Percentiles rank a stretch among this genome's conserved stretches.
Evolutionary conservation across 1,140 invertebrate genomes (phyloP).

Genomic region (Eupeodes corollae): DNA sequence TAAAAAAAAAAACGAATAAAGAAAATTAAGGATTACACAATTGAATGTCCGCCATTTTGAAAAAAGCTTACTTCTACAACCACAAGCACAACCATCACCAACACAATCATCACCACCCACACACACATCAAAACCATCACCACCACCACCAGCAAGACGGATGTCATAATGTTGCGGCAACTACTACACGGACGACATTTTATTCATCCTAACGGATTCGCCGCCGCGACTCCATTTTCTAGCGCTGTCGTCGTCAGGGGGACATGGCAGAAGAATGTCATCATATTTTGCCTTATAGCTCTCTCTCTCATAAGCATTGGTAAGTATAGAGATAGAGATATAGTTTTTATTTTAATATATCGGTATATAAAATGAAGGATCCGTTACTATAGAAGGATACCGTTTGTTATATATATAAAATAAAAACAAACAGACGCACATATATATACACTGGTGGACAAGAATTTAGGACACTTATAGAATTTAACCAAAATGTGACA

Average conservation of each 20-base stretch:
- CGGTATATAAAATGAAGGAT: too few relatives aligned
- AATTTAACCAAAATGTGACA: too few relatives aligned
- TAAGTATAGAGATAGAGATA: too few relatives aligned
- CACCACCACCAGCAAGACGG: background rate
- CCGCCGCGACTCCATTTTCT: background rate
- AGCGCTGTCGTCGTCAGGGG: background rate
- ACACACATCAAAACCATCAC: background rate
- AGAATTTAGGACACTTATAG: too few relatives aligned
- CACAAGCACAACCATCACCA: background rate
- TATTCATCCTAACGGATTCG: background rate
- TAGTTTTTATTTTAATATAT: too few relatives aligned
- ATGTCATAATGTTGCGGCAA: slow-evolving; percentile 1
- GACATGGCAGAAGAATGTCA: too few relatives aligned
- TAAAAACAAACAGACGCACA: too few relatives aligned
- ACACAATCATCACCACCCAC: background rate
- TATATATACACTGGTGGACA: too few relatives aligned
- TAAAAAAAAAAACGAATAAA: background rate
- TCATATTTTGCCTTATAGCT: too few relatives aligned
- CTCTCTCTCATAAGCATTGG: too few relatives aligned
- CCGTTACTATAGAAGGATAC: too few relatives aligned
- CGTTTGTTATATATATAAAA: too few relatives aligned
- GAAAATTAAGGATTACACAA: background rate
- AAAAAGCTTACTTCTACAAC: background rate
- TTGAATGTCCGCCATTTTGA: slow-evolving; percentile 7
- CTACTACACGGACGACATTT: background rate